Percentiles rank a stretch among this genome's conserved stretches.
phyloP scores from a whole-genome alignment of 2,888 invertebrate species.

The Synanthedon andrenaeformis region DNA sequence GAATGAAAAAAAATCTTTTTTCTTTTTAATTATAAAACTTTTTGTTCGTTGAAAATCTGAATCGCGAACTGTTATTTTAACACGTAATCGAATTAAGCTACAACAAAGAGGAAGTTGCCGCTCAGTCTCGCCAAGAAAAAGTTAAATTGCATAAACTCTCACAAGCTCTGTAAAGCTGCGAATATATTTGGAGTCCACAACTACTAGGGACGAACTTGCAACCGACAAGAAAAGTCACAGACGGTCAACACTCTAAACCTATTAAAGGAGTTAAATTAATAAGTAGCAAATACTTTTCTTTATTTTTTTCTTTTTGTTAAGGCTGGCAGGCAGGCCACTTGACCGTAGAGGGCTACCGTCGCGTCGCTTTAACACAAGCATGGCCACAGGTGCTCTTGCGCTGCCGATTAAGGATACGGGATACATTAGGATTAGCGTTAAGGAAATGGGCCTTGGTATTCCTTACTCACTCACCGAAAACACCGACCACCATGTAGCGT shows the following conservation, averaged over 20 bases:
- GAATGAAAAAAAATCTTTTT: neutral
- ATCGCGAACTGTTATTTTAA: conserved; percentile 19
- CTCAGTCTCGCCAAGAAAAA: conserved; percentile 31
- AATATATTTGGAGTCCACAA: conserved; percentile 20
- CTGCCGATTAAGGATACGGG: too few relatives aligned
- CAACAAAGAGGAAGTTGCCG: conserved; percentile 34
- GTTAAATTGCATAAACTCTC: conserved; percentile 42
- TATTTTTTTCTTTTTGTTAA: too few relatives aligned
- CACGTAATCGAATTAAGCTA: conserved; percentile 36
- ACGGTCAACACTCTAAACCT: neutral
- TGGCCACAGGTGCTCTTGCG: too few relatives aligned
- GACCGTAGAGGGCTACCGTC: too few relatives aligned
- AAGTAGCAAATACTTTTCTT: too few relatives aligned
- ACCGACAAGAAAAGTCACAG: neutral
- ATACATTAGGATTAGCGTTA: too few relatives aligned
- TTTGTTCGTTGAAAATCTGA: neutral
- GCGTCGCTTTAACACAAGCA: too few relatives aligned
- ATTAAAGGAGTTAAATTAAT: too few relatives aligned
- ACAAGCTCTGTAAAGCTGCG: conserved; percentile 12
- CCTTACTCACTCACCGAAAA: too few relatives aligned
- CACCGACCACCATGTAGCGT: too few relatives aligned
- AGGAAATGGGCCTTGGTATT: too few relatives aligned
- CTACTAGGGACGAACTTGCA: neutral
- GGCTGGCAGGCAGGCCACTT: too few relatives aligned
- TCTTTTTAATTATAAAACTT: neutral